Percentiles rank a stretch among this genome's conserved stretches.
Conservation (phyloP, 2,888 invertebrate genomes). For the Polyommatus iphigenia region DNA sequence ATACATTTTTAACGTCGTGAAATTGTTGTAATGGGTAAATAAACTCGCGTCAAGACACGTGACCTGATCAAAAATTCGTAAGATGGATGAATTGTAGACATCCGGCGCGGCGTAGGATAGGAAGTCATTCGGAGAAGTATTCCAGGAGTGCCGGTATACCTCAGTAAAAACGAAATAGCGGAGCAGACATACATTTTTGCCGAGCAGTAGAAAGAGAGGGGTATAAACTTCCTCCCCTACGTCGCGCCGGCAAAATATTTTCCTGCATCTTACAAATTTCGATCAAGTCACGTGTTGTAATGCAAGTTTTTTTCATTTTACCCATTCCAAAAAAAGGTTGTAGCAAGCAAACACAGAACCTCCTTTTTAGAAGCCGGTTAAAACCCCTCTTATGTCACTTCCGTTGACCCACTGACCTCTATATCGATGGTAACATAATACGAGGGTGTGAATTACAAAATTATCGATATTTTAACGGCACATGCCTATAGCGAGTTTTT, state of each 20-base stretch:
- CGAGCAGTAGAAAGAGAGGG: not conserved
- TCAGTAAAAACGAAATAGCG: too few relatives aligned
- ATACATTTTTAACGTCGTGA: not conserved
- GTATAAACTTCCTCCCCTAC: not conserved
- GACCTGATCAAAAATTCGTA: not conserved
- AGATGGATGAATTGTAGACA: not conserved
- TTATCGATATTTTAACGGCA: not conserved
- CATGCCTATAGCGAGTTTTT: not conserved
- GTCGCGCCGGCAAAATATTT: too few relatives aligned
- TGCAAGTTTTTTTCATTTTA: too few relatives aligned
- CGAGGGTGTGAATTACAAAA: not conserved
- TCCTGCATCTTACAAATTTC: not conserved
- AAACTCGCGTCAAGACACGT: too few relatives aligned
- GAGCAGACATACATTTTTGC: not conserved
- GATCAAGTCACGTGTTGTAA: not conserved
- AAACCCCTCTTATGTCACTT: not conserved
- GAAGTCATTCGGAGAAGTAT: not conserved
- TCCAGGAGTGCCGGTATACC: not conserved
- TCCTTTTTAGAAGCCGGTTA: not conserved
- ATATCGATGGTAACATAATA: not conserved
- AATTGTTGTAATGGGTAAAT: not conserved
- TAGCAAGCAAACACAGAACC: not conserved
- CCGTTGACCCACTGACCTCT: constrained; percentile 9
- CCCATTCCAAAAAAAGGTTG: too few relatives aligned
- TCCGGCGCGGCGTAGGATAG: not conserved